phyloP scores from a whole-genome alignment of 2,113 vertebrate genomes.

The Colinus virginianus region DNA sequence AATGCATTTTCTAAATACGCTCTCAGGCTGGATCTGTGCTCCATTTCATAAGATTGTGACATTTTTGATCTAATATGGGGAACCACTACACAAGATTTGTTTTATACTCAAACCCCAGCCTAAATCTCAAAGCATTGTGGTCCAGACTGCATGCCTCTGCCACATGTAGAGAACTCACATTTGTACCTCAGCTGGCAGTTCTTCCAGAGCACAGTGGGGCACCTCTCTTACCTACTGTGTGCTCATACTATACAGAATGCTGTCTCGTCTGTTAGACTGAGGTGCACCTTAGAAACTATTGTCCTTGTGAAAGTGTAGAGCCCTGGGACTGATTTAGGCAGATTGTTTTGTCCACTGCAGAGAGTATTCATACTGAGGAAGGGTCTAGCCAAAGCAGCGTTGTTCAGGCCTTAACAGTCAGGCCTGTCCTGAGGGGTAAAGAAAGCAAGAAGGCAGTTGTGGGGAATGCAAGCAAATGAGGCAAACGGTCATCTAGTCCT shows the following conservation, averaged over 20 bases:
- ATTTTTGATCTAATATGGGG: slow-evolving; percentile 1
- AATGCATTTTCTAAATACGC: not conserved
- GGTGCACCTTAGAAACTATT: not conserved
- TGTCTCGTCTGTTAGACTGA: not conserved
- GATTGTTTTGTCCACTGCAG: not conserved
- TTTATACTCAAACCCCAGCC: not conserved
- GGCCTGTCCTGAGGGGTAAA: not conserved
- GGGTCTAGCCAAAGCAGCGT: not conserved
- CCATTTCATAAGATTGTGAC: not conserved
- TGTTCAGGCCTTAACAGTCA: not conserved
- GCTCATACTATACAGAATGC: not conserved
- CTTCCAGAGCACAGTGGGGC: rapidly evolving
- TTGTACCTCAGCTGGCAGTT: not conserved
- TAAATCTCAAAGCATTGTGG: not conserved
- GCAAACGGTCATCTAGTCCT: not conserved
- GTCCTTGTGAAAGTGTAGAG: not conserved
- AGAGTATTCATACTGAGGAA: not conserved
- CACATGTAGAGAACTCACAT: not conserved
- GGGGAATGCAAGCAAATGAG: not conserved
- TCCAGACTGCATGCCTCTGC: not conserved
- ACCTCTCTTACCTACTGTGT: not conserved
- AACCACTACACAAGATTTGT: slow-evolving; percentile 5
- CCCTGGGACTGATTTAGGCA: not conserved
- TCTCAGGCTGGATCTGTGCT: not conserved
- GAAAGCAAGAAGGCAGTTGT: not conserved